A percentile compares a stretch with the other conserved stretches of the same genome.
Evolutionary conservation across 2,113 vertebrate genomes (phyloP).

Genomic region (Electrona antarctica): DNA sequence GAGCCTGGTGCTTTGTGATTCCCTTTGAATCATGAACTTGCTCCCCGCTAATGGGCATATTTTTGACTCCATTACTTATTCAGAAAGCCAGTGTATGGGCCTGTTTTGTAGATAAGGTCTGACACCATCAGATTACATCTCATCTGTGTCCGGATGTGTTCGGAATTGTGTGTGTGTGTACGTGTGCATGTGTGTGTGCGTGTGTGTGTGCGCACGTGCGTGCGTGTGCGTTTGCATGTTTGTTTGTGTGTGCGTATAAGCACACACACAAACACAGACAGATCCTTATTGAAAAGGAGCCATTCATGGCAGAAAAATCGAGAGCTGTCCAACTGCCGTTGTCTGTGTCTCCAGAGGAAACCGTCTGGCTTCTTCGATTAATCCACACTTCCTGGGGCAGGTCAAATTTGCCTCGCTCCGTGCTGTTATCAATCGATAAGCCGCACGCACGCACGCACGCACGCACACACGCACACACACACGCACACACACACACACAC

Average conservation of each 20-base stretch:
- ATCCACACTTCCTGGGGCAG: slow-evolving; percentile 60
- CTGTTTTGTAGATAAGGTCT: slow-evolving; percentile 20
- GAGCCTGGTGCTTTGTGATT: not conserved
- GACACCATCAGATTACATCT: slow-evolving; percentile 12
- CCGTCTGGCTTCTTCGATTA: slow-evolving; percentile 60
- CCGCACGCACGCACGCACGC: not conserved
- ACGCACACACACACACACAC: not conserved
- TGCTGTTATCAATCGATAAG: slow-evolving; percentile 57
- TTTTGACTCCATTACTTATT: slow-evolving; percentile 38
- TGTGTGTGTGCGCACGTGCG: too few species aligned
- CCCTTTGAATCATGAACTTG: slow-evolving; percentile 1
- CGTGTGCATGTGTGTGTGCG: not conserved
- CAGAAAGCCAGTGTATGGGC: not conserved
- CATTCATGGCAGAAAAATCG: slow-evolving; percentile 23
- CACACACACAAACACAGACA: slow-evolving; percentile 14
- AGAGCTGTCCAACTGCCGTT: slow-evolving; percentile 31
- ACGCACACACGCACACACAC: slow-evolving; percentile 13
- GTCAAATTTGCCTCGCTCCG: slow-evolving; percentile 50
- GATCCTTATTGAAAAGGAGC: slow-evolving; percentile 40
- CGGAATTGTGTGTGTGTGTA: too few species aligned
- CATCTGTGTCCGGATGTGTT: too few species aligned
- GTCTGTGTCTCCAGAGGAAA: slow-evolving; percentile 43
- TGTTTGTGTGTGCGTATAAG: not conserved
- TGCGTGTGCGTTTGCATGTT: too few species aligned
- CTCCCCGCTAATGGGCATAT: slow-evolving; percentile 5